A percentile compares a stretch with the other conserved stretches of the same genome.
Evolutionary conservation across 2,797 vertebrate genomes (phyloP).

Genomic region (Delichon dasypus): DNA sequence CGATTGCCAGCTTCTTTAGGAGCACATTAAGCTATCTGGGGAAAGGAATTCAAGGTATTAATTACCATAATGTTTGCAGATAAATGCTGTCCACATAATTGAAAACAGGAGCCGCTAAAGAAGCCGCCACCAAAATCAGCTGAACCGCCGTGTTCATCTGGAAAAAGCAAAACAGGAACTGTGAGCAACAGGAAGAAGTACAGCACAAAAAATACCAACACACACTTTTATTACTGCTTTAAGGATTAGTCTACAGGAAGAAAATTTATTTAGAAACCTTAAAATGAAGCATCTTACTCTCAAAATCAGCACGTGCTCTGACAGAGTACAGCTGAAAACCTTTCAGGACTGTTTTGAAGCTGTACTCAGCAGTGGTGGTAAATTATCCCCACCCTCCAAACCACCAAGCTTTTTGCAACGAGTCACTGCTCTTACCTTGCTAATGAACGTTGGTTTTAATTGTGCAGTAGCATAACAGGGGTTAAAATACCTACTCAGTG

Average conservation of each 20-base stretch:
- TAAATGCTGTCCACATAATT: slow-evolving; percentile 91
- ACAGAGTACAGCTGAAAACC: accelerated
- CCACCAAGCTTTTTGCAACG: background rate
- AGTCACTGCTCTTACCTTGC: slow-evolving; percentile 86
- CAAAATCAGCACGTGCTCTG: accelerated
- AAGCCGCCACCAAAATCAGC: slow-evolving; percentile 91
- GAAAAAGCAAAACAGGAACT: background rate
- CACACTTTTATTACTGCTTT: background rate
- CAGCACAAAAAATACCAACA: background rate
- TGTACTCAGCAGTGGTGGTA: background rate
- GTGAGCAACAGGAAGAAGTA: background rate
- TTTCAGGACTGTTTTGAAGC: background rate
- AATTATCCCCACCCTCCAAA: background rate
- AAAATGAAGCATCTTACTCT: background rate
- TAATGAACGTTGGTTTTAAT: slow-evolving; percentile 94
- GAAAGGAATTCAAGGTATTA: background rate
- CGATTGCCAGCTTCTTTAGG: background rate
- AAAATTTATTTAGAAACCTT: background rate
- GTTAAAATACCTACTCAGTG: slow-evolving; percentile 94
- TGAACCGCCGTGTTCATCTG: slow-evolving; percentile 96
- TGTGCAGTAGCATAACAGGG: slow-evolving; percentile 96
- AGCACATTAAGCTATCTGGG: background rate
- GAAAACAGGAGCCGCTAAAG: slow-evolving; percentile 94
- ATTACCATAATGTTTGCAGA: slow-evolving; percentile 93
- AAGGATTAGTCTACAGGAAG: background rate